These are phyloP conservation scores for Drosophila rufa DNA, from an alignment of 1,140 invertebrate genomes.

Conservation along the genomic window DNA sequence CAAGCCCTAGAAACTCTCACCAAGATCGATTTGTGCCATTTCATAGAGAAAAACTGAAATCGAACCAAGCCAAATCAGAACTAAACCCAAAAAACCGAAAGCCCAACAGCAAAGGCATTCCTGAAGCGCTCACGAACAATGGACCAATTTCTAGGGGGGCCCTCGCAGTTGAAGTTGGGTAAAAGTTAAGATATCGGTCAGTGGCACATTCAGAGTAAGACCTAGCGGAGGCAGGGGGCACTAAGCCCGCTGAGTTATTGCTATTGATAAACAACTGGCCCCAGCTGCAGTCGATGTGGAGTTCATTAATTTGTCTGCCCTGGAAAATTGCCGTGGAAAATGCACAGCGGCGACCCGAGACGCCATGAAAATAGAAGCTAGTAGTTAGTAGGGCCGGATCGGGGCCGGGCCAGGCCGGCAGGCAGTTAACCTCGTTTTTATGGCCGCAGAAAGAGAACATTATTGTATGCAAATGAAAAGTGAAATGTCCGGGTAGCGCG, in stretches of 20 bases:
- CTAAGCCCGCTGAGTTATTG: slow-evolving; percentile 43
- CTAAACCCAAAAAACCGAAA: slow-evolving; percentile 60
- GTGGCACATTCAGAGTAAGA: slow-evolving; percentile 61
- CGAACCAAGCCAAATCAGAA: slow-evolving; percentile 69
- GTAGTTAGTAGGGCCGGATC: slow-evolving; percentile 28
- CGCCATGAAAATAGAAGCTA: slow-evolving; percentile 44
- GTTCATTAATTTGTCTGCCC: slow-evolving; percentile 79
- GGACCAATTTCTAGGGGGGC: slow-evolving; percentile 29
- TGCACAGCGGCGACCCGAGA: slow-evolving; percentile 38
- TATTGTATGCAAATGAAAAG: slow-evolving; percentile 83
- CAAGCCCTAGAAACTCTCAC: slow-evolving; percentile 60
- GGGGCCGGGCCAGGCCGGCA: not conserved
- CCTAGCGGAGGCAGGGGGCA: slow-evolving; percentile 20
- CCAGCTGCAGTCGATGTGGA: slow-evolving; percentile 59
- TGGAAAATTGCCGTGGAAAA: slow-evolving; percentile 76
- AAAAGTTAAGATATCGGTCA: slow-evolving; percentile 83
- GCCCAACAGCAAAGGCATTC: slow-evolving; percentile 55
- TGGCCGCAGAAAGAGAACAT: slow-evolving; percentile 56
- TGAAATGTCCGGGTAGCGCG: slow-evolving; percentile 57
- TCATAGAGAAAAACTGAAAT: slow-evolving; percentile 70
- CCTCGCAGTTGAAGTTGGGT: slow-evolving; percentile 44
- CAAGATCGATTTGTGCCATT: slow-evolving; percentile 70
- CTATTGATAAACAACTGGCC: slow-evolving; percentile 70
- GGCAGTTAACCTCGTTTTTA: slow-evolving; percentile 74
- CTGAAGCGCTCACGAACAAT: slow-evolving; percentile 62